Evolutionary conservation across 2,888 invertebrate genomes (phyloP).

Genomic region (Quadroppia sp.): DNA sequence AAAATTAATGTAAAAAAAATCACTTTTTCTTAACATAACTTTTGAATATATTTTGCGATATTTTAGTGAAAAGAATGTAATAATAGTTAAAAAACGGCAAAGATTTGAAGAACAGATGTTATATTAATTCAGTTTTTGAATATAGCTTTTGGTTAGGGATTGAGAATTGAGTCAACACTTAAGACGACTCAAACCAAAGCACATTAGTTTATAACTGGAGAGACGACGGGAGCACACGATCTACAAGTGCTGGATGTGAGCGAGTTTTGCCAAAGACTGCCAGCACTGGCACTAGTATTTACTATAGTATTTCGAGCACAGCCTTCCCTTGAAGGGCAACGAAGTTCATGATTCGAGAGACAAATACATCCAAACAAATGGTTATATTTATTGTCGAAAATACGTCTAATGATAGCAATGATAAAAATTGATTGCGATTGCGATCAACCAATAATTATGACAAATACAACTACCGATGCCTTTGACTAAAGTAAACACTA

Average conservation of each 20-base stretch:
- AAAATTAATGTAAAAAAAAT: background rate
- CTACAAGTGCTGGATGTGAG: constrained; percentile 29
- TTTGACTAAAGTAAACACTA: constrained; percentile 8
- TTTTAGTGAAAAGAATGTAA: background rate
- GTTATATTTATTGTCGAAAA: constrained; percentile 17
- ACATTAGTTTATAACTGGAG: background rate
- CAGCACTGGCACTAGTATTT: background rate
- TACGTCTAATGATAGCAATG: background rate
- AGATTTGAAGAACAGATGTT: constrained; percentile 19
- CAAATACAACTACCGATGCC: constrained; percentile 7
- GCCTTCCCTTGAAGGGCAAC: constrained; percentile 32
- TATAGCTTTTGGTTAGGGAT: constrained; percentile 13
- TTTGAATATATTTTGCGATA: background rate
- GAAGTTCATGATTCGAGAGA: constrained; percentile 27
- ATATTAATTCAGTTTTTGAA: constrained; percentile 24
- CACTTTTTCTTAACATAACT: background rate
- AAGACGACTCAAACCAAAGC: background rate
- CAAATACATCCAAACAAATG: constrained; percentile 25
- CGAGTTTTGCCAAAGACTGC: constrained; percentile 25
- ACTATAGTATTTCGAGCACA: constrained; percentile 26
- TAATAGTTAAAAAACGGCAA: constrained; percentile 9
- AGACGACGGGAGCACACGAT: constrained; percentile 16
- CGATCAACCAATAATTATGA: background rate
- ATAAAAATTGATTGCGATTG: background rate
- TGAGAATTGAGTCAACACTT: background rate